A percentile compares a stretch with the other conserved stretches of the same genome.
Evolutionary conservation across 2,113 vertebrate species (phyloP).

Genomic region (Myocastor coypus): DNA sequence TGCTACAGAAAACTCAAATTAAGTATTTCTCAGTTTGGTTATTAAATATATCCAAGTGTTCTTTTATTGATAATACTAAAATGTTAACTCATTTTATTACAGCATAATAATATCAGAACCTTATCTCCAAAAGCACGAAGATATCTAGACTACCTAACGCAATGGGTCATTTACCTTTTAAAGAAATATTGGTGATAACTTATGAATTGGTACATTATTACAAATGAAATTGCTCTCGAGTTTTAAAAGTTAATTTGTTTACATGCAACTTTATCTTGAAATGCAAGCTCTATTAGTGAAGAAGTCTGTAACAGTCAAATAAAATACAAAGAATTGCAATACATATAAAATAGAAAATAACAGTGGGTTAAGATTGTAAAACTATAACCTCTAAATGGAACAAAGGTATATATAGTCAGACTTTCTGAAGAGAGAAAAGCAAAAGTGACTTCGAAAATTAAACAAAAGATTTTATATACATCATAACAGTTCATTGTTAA

Average conservation of each 20-base stretch:
- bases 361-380: constrained; percentile 81
- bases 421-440: constrained; percentile 20
- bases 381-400: constrained; percentile 48
- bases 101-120: constrained; percentile 88
- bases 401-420: constrained; percentile 52
- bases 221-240: constrained; percentile 87
- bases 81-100: constrained; percentile 90
- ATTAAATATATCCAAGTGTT: constrained; percentile 91
- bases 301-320: constrained; percentile 86
- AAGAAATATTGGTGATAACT: constrained; percentile 85
- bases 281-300: constrained; percentile 88
- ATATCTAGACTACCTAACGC: constrained; percentile 87
- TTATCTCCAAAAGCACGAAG: constrained; percentile 89
- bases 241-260: constrained; percentile 91
- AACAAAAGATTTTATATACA: neutral
- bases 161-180: constrained; percentile 87
- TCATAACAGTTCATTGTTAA: constrained; percentile 49
- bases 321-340: constrained; percentile 78
- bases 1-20: constrained; percentile 90
- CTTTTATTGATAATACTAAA: constrained; percentile 91
- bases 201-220: constrained; percentile 88
- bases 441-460: constrained; percentile 8
- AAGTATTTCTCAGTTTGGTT: constrained; percentile 89
- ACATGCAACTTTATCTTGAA: constrained; percentile 89
- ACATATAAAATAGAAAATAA: constrained; percentile 83